Conservation (phyloP, 1,140 invertebrate species). For the Grapholita molesta region DNA sequence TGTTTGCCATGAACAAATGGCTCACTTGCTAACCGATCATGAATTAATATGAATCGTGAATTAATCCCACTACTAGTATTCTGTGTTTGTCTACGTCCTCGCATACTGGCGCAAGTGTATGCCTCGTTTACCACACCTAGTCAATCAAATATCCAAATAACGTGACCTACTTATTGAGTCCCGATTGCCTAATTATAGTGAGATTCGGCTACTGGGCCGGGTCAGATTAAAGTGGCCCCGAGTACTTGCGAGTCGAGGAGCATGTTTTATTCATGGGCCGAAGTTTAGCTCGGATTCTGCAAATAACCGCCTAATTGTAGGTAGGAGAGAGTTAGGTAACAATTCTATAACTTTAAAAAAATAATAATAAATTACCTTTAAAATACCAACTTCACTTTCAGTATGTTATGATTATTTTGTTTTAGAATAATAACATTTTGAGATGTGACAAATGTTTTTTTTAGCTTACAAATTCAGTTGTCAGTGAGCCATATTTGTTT, state of each 20-base stretch:
- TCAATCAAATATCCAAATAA: constrained; percentile 32
- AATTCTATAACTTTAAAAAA: no score
- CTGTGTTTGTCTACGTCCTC: constrained; percentile 46
- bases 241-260: constrained; percentile 44
- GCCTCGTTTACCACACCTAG: constrained; percentile 34
- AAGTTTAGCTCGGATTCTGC: constrained; percentile 50
- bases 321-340: constrained; percentile 47
- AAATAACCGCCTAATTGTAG: constrained; percentile 67
- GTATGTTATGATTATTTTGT: no score
- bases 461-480: no score
- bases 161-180: constrained; percentile 20
- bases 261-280: constrained; percentile 70
- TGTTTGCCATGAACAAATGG: no score
- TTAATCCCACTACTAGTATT: constrained; percentile 50
- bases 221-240: constrained; percentile 33
- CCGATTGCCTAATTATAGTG: background rate
- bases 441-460: no score
- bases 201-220: constrained; percentile 13
- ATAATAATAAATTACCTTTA: no score
- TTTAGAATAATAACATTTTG: no score
- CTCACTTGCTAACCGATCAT: no score
- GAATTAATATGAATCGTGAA: constrained; percentile 22
- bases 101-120: constrained; percentile 39
- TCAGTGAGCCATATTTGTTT: no score
- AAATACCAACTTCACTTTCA: constrained; percentile 30